Conservation (phyloP, 2,888 invertebrate genomes). For the Temnothorax ravouxi region DNA sequence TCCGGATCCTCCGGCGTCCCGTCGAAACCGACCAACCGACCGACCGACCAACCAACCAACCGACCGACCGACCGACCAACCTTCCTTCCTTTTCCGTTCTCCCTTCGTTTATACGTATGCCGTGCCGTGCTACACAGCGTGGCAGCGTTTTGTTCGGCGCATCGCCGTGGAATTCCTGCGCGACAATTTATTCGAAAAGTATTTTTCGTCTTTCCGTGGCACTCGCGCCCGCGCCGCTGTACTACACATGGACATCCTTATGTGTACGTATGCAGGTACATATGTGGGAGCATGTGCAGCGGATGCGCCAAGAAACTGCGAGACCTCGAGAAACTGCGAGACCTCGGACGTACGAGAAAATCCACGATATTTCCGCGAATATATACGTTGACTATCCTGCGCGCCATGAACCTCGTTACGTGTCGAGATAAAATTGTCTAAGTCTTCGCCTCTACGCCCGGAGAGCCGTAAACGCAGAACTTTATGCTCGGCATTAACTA, state of each 20-base stretch:
- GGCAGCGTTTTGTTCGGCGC: conserved; percentile 75
- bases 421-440: conserved; percentile 33
- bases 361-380: conserved; percentile 45
- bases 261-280: neutral
- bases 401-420: conserved; percentile 17
- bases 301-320: conserved; percentile 73
- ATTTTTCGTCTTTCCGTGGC: conserved; percentile 73
- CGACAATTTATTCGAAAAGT: conserved; percentile 83
- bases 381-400: conserved; percentile 17
- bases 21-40: conserved; percentile 25
- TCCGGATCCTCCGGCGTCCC: conserved; percentile 26
- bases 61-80: conserved; percentile 14
- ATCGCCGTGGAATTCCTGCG: conserved; percentile 78
- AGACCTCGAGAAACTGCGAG: conserved; percentile 68
- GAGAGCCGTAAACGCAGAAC: neutral
- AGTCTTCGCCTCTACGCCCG: neutral
- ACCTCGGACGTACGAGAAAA: conserved; percentile 53
- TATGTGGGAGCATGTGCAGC: conserved; percentile 50
- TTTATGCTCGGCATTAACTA: conserved; percentile 23
- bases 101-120: conserved; percentile 35
- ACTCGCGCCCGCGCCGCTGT: conserved; percentile 2
- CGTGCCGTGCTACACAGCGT: conserved; percentile 56
- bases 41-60: neutral
- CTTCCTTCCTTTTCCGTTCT: conserved; percentile 36
- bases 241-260: conserved; percentile 9